Conservation (phyloP, 2,888 invertebrate genomes). For the Byasa hedistus region DNA sequence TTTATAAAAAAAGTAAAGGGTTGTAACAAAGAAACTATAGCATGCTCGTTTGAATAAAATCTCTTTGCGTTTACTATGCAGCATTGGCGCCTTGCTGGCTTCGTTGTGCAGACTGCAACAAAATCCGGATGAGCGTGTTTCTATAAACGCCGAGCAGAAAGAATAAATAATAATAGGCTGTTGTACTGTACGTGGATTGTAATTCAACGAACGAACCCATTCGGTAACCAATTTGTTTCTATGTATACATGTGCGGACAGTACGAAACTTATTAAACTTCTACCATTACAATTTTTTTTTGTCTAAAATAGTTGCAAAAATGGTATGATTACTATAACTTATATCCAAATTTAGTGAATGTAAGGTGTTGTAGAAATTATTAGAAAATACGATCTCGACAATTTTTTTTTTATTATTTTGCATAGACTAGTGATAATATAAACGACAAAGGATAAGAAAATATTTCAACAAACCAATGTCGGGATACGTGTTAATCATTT, state of each 20-base stretch:
- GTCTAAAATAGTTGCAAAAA: too few species aligned
- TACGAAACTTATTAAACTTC: background rate
- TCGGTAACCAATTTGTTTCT: background rate
- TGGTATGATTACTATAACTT: too few species aligned
- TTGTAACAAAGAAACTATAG: too few species aligned
- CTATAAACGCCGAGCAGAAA: conserved; percentile 40
- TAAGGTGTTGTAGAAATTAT: too few species aligned
- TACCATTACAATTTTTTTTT: background rate
- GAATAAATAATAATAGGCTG: conserved; percentile 48
- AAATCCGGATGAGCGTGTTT: conserved; percentile 38
- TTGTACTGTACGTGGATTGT: conserved; percentile 27
- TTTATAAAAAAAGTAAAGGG: too few species aligned
- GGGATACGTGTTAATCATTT: too few species aligned
- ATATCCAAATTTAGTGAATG: too few species aligned
- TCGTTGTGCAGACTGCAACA: conserved; percentile 11
- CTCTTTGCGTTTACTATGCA: conserved; percentile 13
- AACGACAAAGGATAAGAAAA: too few species aligned
- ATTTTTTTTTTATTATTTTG: too few species aligned
- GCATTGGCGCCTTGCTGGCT: background rate
- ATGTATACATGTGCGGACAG: background rate
- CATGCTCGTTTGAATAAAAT: background rate
- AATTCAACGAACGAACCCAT: conserved; percentile 5
- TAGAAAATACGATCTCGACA: too few species aligned
- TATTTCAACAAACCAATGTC: too few species aligned
- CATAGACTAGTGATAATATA: too few species aligned